phyloP scores from a whole-genome alignment of 23 tunicate genomes.

The Botrylloides violaceus region DNA sequence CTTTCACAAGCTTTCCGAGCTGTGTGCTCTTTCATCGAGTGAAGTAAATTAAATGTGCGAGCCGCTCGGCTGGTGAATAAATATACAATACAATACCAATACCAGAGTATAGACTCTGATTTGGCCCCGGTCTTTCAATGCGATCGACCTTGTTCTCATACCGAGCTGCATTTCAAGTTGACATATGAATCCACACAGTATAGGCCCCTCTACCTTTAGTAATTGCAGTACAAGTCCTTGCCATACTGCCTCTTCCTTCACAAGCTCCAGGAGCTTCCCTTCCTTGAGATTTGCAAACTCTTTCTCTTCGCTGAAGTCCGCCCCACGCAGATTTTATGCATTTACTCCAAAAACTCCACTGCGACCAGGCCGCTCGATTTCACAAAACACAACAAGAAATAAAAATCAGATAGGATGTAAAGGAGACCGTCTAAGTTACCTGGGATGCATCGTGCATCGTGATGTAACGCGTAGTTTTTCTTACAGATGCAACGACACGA shows the following conservation, averaged over 20 bases:
- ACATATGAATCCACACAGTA: no score
- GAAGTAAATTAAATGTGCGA: no score
- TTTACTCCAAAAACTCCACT: constrained; percentile 13
- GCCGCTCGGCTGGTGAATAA: no score
- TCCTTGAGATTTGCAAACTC: background rate
- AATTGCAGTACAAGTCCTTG: constrained; percentile 1
- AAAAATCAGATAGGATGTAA: background rate
- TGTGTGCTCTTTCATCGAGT: no score
- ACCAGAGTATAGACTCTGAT: no score
- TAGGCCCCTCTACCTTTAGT: background rate
- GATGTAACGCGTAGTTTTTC: background rate
- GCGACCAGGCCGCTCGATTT: constrained; percentile 5
- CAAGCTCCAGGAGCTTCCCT: background rate
- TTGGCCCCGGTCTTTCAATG: no score
- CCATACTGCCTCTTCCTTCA: background rate
- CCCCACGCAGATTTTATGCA: constrained; percentile 19
- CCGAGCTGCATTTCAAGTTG: no score
- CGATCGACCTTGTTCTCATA: no score
- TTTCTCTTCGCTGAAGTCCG: constrained; percentile 10
- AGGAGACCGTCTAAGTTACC: background rate
- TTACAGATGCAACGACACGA: background rate
- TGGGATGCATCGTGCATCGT: background rate
- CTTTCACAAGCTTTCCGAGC: no score
- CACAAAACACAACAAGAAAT: background rate
- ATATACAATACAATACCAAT: no score